phyloP scores from a whole-genome alignment of 2,797 vertebrate genomes.

The Macropodus opercularis region DNA sequence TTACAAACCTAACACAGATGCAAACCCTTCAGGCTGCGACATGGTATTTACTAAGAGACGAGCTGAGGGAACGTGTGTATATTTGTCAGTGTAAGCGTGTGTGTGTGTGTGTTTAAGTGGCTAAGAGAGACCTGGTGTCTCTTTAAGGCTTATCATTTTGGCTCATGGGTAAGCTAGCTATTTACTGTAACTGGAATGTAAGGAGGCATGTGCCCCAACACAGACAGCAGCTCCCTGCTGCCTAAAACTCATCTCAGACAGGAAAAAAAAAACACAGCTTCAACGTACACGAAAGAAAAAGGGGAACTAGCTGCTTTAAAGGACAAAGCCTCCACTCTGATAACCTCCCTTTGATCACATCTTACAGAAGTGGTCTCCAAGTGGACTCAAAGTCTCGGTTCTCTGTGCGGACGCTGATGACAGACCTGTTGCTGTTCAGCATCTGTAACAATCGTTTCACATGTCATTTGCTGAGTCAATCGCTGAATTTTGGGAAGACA shows the following conservation, averaged over 20 bases:
- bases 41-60: conserved; percentile 39
- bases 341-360: conserved; percentile 56
- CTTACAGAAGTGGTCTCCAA: conserved; percentile 47
- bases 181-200: conserved; percentile 77
- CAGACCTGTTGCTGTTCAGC: conserved; percentile 57
- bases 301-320: not conserved
- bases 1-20: conserved; percentile 33
- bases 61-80: conserved; percentile 21
- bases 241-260: conserved; percentile 32
- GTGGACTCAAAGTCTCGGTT: conserved; percentile 58
- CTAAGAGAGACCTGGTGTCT: conserved; percentile 56
- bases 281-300: conserved; percentile 4
- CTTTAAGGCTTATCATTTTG: conserved; percentile 77
- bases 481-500: conserved; percentile 46
- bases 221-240: conserved; percentile 51
- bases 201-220: conserved; percentile 71
- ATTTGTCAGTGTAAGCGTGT: no score
- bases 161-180: conserved; percentile 72
- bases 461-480: conserved; percentile 60
- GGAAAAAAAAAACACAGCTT: conserved; percentile 30
- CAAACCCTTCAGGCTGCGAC: conserved; percentile 36
- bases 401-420: conserved; percentile 61
- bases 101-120: conserved; percentile 19
- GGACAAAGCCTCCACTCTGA: conserved; percentile 23
- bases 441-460: conserved; percentile 40